These are phyloP conservation scores for Lordiphosa fenestrarum DNA, from an alignment of 2,888 invertebrate genomes.

Conservation along the genomic window DNA sequence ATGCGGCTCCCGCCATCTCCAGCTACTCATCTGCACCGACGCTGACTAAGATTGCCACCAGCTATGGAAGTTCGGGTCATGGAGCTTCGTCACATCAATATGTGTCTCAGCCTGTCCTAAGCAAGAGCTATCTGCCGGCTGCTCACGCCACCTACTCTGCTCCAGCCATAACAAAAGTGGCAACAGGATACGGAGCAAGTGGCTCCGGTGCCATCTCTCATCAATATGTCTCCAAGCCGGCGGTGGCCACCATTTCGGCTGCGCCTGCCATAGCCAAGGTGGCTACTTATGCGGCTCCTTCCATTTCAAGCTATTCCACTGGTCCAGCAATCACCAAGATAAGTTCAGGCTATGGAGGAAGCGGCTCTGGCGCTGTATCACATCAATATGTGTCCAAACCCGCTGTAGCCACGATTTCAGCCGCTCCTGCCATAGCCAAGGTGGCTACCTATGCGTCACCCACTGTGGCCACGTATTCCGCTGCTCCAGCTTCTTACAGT, in stretches of 20 bases:
- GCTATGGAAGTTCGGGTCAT: constrained; percentile 25
- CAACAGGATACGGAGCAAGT: constrained; percentile 26
- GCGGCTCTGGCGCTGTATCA: constrained; percentile 45
- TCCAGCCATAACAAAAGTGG: constrained; percentile 20
- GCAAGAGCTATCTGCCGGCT: constrained; percentile 37
- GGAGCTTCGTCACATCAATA: constrained; percentile 43
- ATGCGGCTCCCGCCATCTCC: constrained; percentile 22
- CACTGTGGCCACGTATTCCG: constrained; percentile 42
- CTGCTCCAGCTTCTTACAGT: constrained; percentile 45
- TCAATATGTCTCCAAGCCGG: constrained; percentile 55
- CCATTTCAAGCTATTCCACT: constrained; percentile 58
- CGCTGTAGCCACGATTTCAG: constrained; percentile 41
- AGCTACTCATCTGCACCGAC: constrained; percentile 36
- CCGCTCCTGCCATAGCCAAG: constrained; percentile 43
- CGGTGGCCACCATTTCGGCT: constrained; percentile 36
- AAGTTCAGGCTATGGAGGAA: constrained; percentile 38
- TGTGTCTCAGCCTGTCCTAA: constrained; percentile 29
- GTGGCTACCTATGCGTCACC: constrained; percentile 43
- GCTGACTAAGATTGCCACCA: constrained; percentile 44
- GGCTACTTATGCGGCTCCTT: constrained; percentile 43
- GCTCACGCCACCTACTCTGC: constrained; percentile 37
- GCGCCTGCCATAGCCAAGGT: constrained; percentile 45
- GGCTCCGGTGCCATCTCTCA: constrained; percentile 54
- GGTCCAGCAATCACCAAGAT: constrained; percentile 55
- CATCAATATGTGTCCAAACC: constrained; percentile 65